Base-by-base conservation (phyloP, 1,140 invertebrate species). In the Fragariocoptes setiger region DNA sequence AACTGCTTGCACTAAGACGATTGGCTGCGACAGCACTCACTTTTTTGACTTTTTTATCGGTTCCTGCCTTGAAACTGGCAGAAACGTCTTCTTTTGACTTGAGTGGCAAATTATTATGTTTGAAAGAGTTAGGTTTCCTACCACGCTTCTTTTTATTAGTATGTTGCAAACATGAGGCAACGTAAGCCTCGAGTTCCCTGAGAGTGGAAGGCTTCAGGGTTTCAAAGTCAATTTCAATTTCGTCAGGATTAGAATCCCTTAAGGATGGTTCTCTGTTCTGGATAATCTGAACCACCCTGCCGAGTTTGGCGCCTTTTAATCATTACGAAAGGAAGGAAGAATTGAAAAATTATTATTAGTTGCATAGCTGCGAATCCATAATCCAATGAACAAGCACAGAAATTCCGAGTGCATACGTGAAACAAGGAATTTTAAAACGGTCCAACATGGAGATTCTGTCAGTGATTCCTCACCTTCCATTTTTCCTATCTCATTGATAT, bases 161-260 rank as follows among this genome's bases (percentile, higher is more conserved):
- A n/a, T n/a, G n/a, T n/a, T n/a, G 39, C 51, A 95, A 71, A 66
- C 85, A 95, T 48, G 82, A 82, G 42, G 83, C 82, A 46, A 99
- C 92, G 62, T 94, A 99, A 50, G 73, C 74, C 63, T 99, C 90
- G 50, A 99, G 63, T 63, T 97, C 88, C 50, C 92, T 66, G 41
- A 99, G 62, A 35, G 92, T 99, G 39, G 85, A 92, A 44, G 88
- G 86, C 60, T 97, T 95, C 48, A 99, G 61, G 3, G 86, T 95
- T 65, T 97, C 92, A 62, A 99, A 97, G 60, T 99, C 92, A 50
- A 99, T 99, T 67, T 99, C 90, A 49, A 99, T 95, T 63, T 99
- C 92, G 62, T 99, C 90, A 21, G 90, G 90, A 66, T 97, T 97
- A 3, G 88, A 95, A 64, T 97, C 88, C 54, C 86, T 67, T 47